Percentiles rank a stretch among this genome's conserved stretches.
These are phyloP conservation scores for Gisinianus flammeolus DNA, from an alignment of 2,888 invertebrate species.

Conservation along the genomic window DNA sequence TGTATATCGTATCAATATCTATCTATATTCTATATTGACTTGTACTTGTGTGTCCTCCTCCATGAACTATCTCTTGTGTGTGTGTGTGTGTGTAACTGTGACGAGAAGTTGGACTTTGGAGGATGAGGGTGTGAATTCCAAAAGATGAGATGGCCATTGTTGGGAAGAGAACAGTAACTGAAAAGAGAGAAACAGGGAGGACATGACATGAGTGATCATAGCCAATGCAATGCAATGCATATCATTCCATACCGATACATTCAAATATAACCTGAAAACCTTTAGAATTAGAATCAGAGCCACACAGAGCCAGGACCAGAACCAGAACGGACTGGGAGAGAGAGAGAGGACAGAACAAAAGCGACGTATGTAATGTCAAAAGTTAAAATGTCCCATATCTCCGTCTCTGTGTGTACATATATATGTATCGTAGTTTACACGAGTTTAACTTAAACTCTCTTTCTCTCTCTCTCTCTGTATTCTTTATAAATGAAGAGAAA, in stretches of 20 bases:
- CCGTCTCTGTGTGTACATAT: neutral
- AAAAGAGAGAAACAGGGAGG: neutral
- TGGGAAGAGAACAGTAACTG: neutral
- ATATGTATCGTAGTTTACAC: no score
- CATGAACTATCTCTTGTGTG: no score
- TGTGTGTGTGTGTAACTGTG: neutral
- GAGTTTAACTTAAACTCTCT: no score
- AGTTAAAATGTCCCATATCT: no score
- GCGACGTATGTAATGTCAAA: no score
- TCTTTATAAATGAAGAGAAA: neutral
- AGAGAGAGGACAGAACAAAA: neutral
- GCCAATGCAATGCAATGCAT: neutral
- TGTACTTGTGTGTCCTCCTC: no score
- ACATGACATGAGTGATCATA: slow-evolving; percentile 4
- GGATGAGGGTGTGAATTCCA: slow-evolving; percentile 23
- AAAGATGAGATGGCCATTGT: slow-evolving; percentile 10
- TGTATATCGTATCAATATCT: no score
- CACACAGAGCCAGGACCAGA: neutral
- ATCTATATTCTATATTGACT: no score
- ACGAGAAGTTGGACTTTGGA: neutral
- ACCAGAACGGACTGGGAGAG: no score
- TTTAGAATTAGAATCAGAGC: neutral
- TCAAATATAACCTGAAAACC: neutral
- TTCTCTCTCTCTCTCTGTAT: neutral
- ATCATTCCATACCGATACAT: neutral